phyloP scores from a whole-genome alignment of 2,113 vertebrate species.

The Urocynchramus pylzowi region DNA sequence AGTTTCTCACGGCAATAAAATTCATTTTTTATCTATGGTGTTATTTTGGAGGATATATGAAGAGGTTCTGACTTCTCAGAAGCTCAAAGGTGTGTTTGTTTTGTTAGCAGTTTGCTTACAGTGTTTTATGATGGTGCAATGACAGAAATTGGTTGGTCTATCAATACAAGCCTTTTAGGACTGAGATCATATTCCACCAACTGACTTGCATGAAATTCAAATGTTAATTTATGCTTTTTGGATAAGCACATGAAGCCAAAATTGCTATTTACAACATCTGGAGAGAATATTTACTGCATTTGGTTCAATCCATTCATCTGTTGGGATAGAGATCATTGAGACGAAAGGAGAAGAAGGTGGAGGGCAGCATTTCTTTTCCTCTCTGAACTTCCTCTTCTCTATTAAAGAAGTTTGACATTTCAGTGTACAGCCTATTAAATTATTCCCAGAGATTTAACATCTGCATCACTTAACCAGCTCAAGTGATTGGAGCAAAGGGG shows the following conservation, averaged over 20 bases:
- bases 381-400: background rate
- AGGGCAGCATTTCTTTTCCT: background rate
- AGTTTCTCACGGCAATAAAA: background rate
- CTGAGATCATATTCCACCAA: background rate
- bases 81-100: background rate
- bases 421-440: background rate
- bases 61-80: background rate
- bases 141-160: background rate
- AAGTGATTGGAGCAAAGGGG: background rate
- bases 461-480: background rate
- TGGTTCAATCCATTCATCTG: background rate
- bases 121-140: background rate
- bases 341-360: background rate
- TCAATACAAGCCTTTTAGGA: background rate
- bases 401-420: background rate
- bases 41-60: background rate
- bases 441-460: background rate
- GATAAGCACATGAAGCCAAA: background rate
- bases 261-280: background rate
- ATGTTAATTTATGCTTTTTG: background rate
- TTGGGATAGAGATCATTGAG: background rate
- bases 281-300: background rate
- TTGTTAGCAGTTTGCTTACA: background rate
- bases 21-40: background rate
- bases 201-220: background rate